Evolutionary conservation across 2,797 vertebrate genomes (phyloP), one percentile per base, ranked within the genome.

Genomic region (Cuniculus paca): DNA sequence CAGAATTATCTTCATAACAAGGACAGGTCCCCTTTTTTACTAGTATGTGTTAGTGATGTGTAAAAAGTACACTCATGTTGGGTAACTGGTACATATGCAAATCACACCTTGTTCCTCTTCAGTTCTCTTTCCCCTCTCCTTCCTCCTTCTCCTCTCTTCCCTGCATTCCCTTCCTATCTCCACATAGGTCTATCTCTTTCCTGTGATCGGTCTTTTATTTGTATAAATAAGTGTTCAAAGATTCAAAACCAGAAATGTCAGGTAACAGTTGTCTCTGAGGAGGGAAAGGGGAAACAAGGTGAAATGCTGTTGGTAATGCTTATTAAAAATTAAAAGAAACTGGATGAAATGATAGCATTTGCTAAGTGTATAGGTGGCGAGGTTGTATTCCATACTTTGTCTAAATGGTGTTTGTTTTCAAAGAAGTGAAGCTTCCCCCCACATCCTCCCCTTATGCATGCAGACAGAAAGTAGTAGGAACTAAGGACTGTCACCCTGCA

Each of bases 191-290:
- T 48, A 13, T 75, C 42, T 75, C 42, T 75, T 75, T 28, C 42
- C 42, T 16, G 0, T 13, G 26, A 28, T 74, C 39, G 45, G 5
- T 5, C 34, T n/a, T 9, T 70, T 48, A 48, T 48, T 74, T 16
- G 28, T 19, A n/a, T 78, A 80, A 94, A 39, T 11, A 52, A 52
- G 11, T 36, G 70, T 58, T 50, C 39, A 26, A 8, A 26, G 22
- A 63, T 42, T 34, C 5, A 10, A 48, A 56, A 24, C 0, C 4
- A 0, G 6, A 16, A 0, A 14, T 10, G 20, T 0, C 7, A 80
- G 34, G 42, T 39, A 13, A 63, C 7, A 14, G 13, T 75, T 50
- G 56, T 50, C 50, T 92, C 14, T 11, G 31, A 28, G 19, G 34
- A 87, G 14, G 36, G 28, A 80, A 56, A 16, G 17, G 74, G 68